phyloP scores from a whole-genome alignment of 2,113 vertebrate genomes.

The Chaetops frenatus region DNA sequence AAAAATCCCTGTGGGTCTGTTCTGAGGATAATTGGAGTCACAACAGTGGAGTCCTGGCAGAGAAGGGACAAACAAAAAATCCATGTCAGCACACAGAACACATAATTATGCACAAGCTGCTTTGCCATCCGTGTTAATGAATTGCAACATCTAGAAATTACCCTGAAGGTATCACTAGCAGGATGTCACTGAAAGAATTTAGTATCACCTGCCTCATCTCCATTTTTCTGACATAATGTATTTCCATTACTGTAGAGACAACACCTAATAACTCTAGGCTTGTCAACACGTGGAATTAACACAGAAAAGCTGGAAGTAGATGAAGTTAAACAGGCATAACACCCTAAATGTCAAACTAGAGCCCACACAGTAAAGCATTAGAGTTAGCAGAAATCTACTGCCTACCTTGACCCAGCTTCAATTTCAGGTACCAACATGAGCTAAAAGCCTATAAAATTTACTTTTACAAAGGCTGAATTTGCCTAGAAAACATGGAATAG shows the following conservation, averaged over 20 bases:
- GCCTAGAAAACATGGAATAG: not conserved
- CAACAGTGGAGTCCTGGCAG: constrained; percentile 85
- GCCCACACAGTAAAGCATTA: not conserved
- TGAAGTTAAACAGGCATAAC: not conserved
- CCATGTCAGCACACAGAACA: not conserved
- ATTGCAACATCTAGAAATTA: not conserved
- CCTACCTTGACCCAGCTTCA: not conserved
- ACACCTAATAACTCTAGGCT: not conserved
- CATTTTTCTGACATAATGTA: not conserved
- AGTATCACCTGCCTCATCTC: not conserved
- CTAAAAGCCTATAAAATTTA: not conserved
- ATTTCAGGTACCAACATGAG: not conserved
- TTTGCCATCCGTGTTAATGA: not conserved
- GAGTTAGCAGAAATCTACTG: not conserved
- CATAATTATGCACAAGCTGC: not conserved
- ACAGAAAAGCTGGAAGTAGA: not conserved
- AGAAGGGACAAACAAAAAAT: not conserved
- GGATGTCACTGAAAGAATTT: not conserved
- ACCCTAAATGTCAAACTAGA: not conserved
- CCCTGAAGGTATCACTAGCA: not conserved
- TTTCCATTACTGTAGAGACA: not conserved
- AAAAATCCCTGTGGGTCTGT: constrained; percentile 96
- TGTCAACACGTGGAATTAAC: not conserved
- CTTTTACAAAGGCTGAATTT: not conserved
- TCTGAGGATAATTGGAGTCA: constrained; percentile 87